These are phyloP conservation scores for Helobdella robusta DNA, from an alignment of 2,888 invertebrate species.

Conservation along the genomic window DNA sequence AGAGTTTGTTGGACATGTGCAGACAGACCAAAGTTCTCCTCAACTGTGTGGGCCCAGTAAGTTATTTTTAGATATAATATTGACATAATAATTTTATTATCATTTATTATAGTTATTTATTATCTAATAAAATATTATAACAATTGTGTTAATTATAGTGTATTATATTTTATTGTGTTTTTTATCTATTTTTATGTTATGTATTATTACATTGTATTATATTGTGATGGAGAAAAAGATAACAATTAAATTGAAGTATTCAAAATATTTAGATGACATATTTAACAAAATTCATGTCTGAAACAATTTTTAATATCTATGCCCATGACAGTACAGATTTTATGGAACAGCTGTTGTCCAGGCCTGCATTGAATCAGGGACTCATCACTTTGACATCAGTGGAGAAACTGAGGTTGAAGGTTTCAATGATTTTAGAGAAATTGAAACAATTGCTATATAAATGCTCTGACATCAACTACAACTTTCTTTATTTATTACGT, in stretches of 20 bases:
- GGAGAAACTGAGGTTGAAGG: slow-evolving; percentile 76
- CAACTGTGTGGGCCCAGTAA: slow-evolving; percentile 81
- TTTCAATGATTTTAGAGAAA: too few species aligned
- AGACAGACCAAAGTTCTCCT: slow-evolving; percentile 66
- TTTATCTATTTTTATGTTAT: too few species aligned
- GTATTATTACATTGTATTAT: too few species aligned
- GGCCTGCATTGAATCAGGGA: slow-evolving; percentile 70
- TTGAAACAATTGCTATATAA: too few species aligned
- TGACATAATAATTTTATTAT: neutral
- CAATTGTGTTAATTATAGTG: too few species aligned
- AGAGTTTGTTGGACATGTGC: slow-evolving; percentile 72
- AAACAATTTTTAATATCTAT: neutral
- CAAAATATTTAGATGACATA: too few species aligned
- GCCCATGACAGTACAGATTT: slow-evolving; percentile 54
- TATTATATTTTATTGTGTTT: too few species aligned
- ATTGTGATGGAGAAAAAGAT: too few species aligned
- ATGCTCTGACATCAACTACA: too few species aligned
- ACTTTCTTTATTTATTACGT: too few species aligned
- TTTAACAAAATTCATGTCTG: too few species aligned
- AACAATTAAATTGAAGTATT: too few species aligned
- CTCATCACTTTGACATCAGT: slow-evolving; percentile 82
- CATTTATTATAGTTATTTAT: neutral
- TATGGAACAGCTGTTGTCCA: slow-evolving; percentile 80
- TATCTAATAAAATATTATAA: neutral
- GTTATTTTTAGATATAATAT: slow-evolving; percentile 34